Conservation (phyloP, 2,888 invertebrate species). For the Dysmachus trigonus region DNA sequence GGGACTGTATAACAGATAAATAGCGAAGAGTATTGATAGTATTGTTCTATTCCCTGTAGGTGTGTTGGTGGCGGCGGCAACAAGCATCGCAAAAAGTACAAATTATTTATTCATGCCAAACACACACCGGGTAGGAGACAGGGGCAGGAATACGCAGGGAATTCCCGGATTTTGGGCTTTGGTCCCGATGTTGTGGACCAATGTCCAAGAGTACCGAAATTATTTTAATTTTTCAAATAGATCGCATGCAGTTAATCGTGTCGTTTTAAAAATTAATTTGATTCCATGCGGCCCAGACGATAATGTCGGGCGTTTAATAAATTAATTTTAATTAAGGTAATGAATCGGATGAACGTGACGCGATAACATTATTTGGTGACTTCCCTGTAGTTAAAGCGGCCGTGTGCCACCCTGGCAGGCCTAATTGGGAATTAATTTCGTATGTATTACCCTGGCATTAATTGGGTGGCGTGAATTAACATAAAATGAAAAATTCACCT, state of each 20-base stretch:
- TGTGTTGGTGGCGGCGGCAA: background rate
- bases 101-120: background rate
- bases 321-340: constrained; percentile 28
- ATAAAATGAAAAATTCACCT: background rate
- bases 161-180: background rate
- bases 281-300: background rate
- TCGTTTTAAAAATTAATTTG: constrained; percentile 15
- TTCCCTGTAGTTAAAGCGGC: background rate
- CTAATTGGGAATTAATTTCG: constrained; percentile 29
- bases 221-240: constrained; percentile 12
- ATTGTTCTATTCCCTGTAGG: background rate
- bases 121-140: background rate
- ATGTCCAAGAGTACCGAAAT: background rate
- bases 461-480: background rate
- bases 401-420: background rate
- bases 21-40: background rate
- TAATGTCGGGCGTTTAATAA: constrained; percentile 10
- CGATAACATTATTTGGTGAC: constrained; percentile 19
- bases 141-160: background rate
- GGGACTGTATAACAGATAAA: background rate
- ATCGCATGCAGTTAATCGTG: constrained; percentile 4
- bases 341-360: constrained; percentile 27
- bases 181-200: background rate
- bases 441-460: background rate
- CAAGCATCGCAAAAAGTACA: background rate